phyloP scores from a whole-genome alignment of 2,113 vertebrate genomes.

The Strix aluco region DNA sequence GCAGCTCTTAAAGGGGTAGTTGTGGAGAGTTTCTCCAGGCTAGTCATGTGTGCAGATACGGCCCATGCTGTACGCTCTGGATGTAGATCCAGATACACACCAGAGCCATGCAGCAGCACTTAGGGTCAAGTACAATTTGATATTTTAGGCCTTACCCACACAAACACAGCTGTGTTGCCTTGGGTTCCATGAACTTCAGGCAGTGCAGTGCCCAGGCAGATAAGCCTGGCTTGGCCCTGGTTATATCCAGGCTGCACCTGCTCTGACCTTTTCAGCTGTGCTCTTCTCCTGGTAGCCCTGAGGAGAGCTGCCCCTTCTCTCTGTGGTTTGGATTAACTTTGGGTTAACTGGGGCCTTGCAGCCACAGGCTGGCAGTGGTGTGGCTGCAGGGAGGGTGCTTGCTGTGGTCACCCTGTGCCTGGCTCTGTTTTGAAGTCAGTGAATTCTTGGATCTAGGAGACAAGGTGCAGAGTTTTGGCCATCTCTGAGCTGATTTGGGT shows the following conservation, averaged over 20 bases:
- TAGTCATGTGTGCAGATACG: neutral
- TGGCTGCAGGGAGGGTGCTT: neutral
- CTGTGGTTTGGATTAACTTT: neutral
- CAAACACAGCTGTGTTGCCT: too few relatives aligned
- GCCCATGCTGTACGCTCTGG: too few relatives aligned
- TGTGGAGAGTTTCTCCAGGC: neutral
- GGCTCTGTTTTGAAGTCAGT: neutral
- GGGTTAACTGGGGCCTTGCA: too few relatives aligned
- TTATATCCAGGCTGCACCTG: fast-evolving
- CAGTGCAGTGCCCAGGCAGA: neutral
- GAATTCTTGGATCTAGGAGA: neutral
- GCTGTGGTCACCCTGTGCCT: neutral
- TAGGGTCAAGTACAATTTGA: too few relatives aligned
- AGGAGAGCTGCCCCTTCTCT: neutral
- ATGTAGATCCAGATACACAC: neutral
- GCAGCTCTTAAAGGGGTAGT: neutral
- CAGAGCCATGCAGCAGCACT: fast-evolving
- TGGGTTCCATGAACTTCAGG: neutral
- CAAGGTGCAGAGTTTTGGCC: neutral
- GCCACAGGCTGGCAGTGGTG: neutral
- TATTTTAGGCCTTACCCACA: neutral
- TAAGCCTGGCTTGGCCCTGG: neutral
- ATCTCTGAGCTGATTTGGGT: neutral
- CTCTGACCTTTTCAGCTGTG: neutral
- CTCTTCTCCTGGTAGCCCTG: neutral